These are phyloP conservation scores for Ahaetulla prasina DNA, from an alignment of 2,113 vertebrate species.

Conservation along the genomic window DNA sequence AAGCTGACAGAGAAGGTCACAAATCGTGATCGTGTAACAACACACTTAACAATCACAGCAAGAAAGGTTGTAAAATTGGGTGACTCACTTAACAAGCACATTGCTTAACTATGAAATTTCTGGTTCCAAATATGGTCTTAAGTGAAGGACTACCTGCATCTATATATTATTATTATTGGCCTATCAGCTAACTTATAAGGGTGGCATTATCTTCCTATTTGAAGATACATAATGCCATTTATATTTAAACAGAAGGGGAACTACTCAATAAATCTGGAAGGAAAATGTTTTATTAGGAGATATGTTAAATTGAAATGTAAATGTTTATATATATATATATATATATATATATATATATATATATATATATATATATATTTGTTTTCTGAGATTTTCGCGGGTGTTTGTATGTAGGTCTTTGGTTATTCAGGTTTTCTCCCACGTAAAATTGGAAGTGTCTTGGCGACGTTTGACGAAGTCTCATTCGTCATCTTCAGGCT, in stretches of 20 bases:
- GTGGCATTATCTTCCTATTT: not conserved
- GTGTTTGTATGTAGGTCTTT: too few relatives aligned
- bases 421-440: too few relatives aligned
- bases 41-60: not conserved
- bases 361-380: too few relatives aligned
- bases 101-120: not conserved
- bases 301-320: too few relatives aligned
- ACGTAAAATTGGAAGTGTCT: too few relatives aligned
- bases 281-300: too few relatives aligned
- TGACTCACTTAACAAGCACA: not conserved
- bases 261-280: too few relatives aligned
- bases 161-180: not conserved
- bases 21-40: not conserved
- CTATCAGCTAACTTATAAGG: not conserved
- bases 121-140: not conserved
- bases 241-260: not conserved
- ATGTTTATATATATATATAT: too few relatives aligned
- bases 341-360: too few relatives aligned
- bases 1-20: not conserved
- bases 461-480: too few relatives aligned
- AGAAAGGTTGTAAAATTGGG: not conserved
- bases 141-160: not conserved
- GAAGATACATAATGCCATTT: not conserved
- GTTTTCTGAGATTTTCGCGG: too few relatives aligned
- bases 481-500: too few relatives aligned